A percentile compares a stretch with the other conserved stretches of the same genome.
Conservation (phyloP, 1,140 invertebrate species). For the Reticulitermes speratus region DNA sequence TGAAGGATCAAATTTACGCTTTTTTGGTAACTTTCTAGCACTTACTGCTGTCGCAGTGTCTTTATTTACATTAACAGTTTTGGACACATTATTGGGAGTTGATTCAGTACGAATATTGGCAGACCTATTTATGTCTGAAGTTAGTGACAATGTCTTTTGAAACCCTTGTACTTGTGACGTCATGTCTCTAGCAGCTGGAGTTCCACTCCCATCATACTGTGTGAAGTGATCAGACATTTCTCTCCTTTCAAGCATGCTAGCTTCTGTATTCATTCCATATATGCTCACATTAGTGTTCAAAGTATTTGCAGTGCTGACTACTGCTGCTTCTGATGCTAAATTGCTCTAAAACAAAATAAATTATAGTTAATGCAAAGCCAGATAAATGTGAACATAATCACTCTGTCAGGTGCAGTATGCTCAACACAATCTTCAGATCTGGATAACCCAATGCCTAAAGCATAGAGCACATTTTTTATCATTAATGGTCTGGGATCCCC, state of each 20-base stretch:
- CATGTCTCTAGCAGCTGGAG: background rate
- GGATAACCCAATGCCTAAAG: too few relatives aligned
- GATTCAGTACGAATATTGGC: constrained; percentile 36
- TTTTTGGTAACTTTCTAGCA: constrained; percentile 75
- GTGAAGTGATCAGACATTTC: constrained; percentile 27
- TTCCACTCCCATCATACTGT: background rate
- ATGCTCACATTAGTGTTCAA: background rate
- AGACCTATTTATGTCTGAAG: constrained; percentile 34
- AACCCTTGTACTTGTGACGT: background rate
- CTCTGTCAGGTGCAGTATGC: too few relatives aligned
- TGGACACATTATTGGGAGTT: constrained; percentile 16
- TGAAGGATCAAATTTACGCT: constrained; percentile 82
- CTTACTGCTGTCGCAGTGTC: constrained; percentile 36
- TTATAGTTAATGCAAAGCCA: background rate
- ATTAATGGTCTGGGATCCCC: too few relatives aligned
- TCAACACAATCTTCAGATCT: too few relatives aligned
- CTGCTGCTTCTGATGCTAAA: background rate
- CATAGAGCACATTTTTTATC: too few relatives aligned
- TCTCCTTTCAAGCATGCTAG: constrained; percentile 22
- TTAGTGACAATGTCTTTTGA: constrained; percentile 23
- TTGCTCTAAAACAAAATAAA: constrained; percentile 7
- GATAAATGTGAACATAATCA: too few relatives aligned
- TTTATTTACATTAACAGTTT: constrained; percentile 12
- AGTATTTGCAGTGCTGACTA: background rate
- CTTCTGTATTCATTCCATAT: constrained; percentile 14